Evolutionary conservation across 1,140 invertebrate species (phyloP), one percentile per base, ranked within the genome.

Genomic region (Papilio dardanus): DNA sequence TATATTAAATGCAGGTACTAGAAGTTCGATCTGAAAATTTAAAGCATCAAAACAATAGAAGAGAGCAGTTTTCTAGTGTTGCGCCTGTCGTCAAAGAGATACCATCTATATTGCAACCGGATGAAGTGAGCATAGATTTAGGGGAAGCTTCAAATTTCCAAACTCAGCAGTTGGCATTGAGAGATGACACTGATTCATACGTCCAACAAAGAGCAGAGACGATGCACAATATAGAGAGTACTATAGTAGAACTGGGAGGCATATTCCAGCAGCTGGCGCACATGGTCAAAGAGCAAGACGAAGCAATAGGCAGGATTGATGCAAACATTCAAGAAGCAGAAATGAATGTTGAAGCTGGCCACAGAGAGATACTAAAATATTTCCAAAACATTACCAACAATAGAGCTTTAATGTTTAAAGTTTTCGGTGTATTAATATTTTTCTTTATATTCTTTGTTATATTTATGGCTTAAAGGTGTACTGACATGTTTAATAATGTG

Each of bases 391-490:
- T 99, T 21, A 98, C 98, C 12, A 98, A 97, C 58, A 99, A 99
- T 94, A 95, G 99, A 83, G 99, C 99, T 97, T 95, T 99, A 12
- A 99, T 99, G 98, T 97, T 99, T 83, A 99, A 99, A 95, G 97
- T 99, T 77, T 99, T 99, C 94, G 99, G 96, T 74, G 97, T 99
- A 71, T 94, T 99, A 31, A 99, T 99, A 95, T 97, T 99, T 88
- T 99, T 99, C 95, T 99, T 99, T 92, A 97, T 99, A 90, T 98
- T 99, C 90, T 99, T 99, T 95, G 96, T 99, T 89, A 96, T 99
- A 83, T 99, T 99, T 94, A 94, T 98, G 94, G 96, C 97, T 84
- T 98, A 79, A 86, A 77, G 31, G 2, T 24, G 10, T 62, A 28
- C 30, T 62, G 54, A 62, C 24, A 28, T 62, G 3, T 54, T 12